A percentile compares a stretch with the other conserved stretches of the same genome.
Conservation (phyloP, 2,888 invertebrate genomes). For the Agrotis clavis region DNA sequence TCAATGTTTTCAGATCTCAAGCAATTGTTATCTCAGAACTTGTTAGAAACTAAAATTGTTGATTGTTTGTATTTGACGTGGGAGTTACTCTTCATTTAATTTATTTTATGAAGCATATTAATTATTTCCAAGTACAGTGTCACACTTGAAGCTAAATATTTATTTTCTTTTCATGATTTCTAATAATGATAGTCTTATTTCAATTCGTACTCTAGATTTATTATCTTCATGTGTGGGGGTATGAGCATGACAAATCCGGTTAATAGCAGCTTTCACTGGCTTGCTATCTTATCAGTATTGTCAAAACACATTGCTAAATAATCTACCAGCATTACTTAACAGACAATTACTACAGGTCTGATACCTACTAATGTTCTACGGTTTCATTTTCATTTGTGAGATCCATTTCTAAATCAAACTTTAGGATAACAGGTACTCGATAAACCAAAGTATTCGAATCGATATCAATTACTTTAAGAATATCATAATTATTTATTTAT, state of each 20-base stretch:
- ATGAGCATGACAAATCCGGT: constrained; percentile 10
- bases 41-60: not conserved
- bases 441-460: constrained; percentile 1
- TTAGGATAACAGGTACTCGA: constrained; percentile 1
- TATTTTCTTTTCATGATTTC: not conserved
- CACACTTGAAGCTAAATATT: not conserved
- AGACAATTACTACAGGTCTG: constrained; percentile 43
- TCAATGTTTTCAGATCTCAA: not conserved
- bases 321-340: constrained; percentile 41
- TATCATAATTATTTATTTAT: constrained; percentile 30
- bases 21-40: not conserved
- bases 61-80: not conserved
- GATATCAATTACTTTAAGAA: constrained; percentile 15
- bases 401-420: constrained; percentile 4
- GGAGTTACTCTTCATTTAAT: not conserved
- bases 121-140: too few relatives aligned
- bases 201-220: not conserved
- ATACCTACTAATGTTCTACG: constrained; percentile 2
- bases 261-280: constrained; percentile 28
- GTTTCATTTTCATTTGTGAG: constrained; percentile 17
- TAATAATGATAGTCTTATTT: not conserved
- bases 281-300: constrained; percentile 64
- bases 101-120: not conserved
- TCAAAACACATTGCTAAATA: constrained; percentile 47
- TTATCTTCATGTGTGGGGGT: constrained; percentile 8